Base-by-base conservation (phyloP, 30 jellyfish, hydroid and myxozoan species). In the Pelagia noctiluca region DNA sequence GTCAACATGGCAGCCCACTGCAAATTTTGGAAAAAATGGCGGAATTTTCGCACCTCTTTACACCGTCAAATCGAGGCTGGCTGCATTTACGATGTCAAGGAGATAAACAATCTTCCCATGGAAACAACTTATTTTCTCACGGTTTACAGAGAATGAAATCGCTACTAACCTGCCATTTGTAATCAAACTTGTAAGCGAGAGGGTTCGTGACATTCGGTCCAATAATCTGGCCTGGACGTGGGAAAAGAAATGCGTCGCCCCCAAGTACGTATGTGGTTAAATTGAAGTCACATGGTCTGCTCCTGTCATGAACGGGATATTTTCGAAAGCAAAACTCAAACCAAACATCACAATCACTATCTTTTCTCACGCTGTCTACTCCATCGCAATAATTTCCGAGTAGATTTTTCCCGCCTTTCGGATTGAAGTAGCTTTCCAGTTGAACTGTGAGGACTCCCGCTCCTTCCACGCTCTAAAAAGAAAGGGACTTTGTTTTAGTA, bases 261-360 rank as follows among this genome's bases (percentile, higher is more conserved):
- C 91, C 96, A 48, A 84, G 76, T n/a, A 91, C 82, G 65, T 77
- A 61, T 1, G 98, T 91, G 33, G 52, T 19, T 16, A 54, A 61
- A 18, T 19, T 7, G 70, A 71, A 81, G 12, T 78, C 82, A 37
- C 98, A 91, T 32, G 78, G 74, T 22, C 54, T 30, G 12, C 13
- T 29, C 1, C 53, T 33, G 33, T 67, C 49, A 4, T 73, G 38
- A 30, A 54, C 36, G 22, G 91, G 84, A 62, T 52, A 71, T 63
- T 29, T 72, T 33, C 78, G 77, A 86, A 91, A 38, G 85, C 98
- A 79, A n/a, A 91, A 22, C 25, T 53, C 78, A 63, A 91, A 73
- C 98, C 98, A 91, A 35, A 50, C 73, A 50, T 91, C 98, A 38
- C 98, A 91, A 1, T 79, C 75, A 24, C 76, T 70, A 4, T 11